Base-by-base conservation (phyloP, 1,140 invertebrate genomes). In the Saccostrea glomerata region DNA sequence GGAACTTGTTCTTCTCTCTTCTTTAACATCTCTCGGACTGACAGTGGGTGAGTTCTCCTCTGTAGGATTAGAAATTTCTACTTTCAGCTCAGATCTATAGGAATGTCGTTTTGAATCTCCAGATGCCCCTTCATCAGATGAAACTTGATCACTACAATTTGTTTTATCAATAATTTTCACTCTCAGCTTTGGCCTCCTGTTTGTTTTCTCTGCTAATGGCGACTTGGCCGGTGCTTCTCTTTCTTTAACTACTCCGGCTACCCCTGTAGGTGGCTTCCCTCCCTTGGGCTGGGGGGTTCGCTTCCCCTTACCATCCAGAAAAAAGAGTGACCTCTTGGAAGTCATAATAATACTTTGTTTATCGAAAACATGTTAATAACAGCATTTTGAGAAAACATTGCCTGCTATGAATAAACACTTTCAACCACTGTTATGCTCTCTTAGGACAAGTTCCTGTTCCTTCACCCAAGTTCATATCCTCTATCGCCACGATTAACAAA, bases 21-120 rank as follows among this genome's bases (percentile, higher is more conserved):
- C 86, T 84, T 60, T 85, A 30, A 85, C 83, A 88, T 88, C 87
- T 88, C 85, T 88, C 5, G 82, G 25, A 70, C 60, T 85, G 66
- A 88, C 84, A 13, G 60, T 30, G 13, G 15, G 47, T 25, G 47
- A 30, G 66, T 54, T 66, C 23, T 54, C 84, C 23, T 85, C 84
- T 25, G 25, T 56, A 5, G 84, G n/a, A 23, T 54, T 54, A 25
- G 84, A 23, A 56, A 60, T 85, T 23, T 85, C 84, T 60, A 85
- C 30, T 85, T 85, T 63, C 13, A 58, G 25, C 23, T 85, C 82
- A 47, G 40, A 54, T 73, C 70, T 73, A 73, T 25, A 73, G 82
- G 82, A 83, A 54, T 54, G 20, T 9, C 40, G 17, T 11, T 20
- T n/a, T 17, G 47, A n/a, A 17, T 3, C 54, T n/a, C 11, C 12